Percentiles rank a stretch among this genome's conserved stretches.
Conservation (phyloP, 2,113 vertebrate genomes). For the Hippocampus comes region DNA sequence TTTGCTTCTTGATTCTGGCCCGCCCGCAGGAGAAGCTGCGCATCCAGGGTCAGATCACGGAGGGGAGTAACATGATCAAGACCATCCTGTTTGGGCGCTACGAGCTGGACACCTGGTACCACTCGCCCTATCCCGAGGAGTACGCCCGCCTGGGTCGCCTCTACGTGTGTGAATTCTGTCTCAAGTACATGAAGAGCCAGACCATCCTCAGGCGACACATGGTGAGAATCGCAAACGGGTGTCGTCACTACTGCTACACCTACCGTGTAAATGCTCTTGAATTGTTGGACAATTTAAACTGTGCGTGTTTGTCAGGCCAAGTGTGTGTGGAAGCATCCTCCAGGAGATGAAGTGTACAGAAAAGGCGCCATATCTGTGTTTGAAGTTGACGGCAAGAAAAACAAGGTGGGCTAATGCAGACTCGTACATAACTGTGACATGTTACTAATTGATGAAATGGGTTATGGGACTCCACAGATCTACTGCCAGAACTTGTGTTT, state of each 20-base stretch:
- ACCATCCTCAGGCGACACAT: slow-evolving; percentile 95
- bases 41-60: slow-evolving; percentile 95
- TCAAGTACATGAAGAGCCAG: slow-evolving; percentile 99
- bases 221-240: slow-evolving; percentile 70
- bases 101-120: slow-evolving; percentile 98
- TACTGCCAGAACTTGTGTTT: slow-evolving; percentile 98
- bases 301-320: slow-evolving; percentile 85
- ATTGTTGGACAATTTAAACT: too few relatives aligned
- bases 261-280: background rate
- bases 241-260: too few relatives aligned
- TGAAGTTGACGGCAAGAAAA: slow-evolving; percentile 98
- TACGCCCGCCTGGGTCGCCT: slow-evolving; percentile 93
- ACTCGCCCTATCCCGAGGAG: slow-evolving; percentile 97
- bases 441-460: background rate
- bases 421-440: too few relatives aligned
- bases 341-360: slow-evolving; percentile 94
- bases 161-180: slow-evolving; percentile 98
- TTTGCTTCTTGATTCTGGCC: background rate
- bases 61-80: slow-evolving; percentile 99
- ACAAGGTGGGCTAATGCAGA: slow-evolving; percentile 78
- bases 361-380: slow-evolving; percentile 95
- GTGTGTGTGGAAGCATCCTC: slow-evolving; percentile 98
- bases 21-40: slow-evolving; percentile 85
- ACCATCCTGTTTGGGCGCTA: slow-evolving; percentile 97
- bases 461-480: slow-evolving; percentile 72